Evolutionary conservation across 2,888 invertebrate species (phyloP).

Genomic region (Octodonta nipae): DNA sequence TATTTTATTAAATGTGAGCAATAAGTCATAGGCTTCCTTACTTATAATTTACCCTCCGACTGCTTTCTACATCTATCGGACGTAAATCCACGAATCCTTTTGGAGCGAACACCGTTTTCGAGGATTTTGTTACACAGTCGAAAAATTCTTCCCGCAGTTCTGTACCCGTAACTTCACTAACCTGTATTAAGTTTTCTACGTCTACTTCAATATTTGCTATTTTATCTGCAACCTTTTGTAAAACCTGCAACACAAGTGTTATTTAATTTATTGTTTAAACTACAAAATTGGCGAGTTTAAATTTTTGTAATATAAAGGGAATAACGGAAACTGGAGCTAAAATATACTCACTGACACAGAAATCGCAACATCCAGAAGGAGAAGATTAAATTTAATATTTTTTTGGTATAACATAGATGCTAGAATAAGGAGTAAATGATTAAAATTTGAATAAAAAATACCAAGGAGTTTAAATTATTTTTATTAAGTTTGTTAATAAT

Average conservation of each 20-base stretch:
- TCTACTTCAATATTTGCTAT: slow-evolving; percentile 24
- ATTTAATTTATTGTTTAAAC: slow-evolving; percentile 7
- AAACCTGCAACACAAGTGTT: slow-evolving; percentile 16
- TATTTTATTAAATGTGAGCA: slow-evolving; percentile 5
- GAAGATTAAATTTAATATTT: too few species aligned
- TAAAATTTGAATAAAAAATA: too few species aligned
- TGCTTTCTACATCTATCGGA: slow-evolving; percentile 6
- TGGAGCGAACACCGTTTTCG: slow-evolving; percentile 26
- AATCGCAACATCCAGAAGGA: too few species aligned
- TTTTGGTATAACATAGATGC: too few species aligned
- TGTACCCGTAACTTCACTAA: slow-evolving; percentile 19
- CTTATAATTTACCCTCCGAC: slow-evolving; percentile 10
- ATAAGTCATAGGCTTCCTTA: too few species aligned
- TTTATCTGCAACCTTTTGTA: slow-evolving; percentile 17
- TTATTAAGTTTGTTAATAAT: too few species aligned
- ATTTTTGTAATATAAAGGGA: too few species aligned
- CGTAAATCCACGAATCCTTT: slow-evolving; percentile 30
- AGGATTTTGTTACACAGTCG: slow-evolving; percentile 10
- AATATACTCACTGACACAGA: too few species aligned
- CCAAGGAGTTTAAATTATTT: too few species aligned
- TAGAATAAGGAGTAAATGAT: too few species aligned
- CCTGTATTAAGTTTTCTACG: slow-evolving; percentile 19
- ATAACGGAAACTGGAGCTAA: too few species aligned
- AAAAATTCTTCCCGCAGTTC: slow-evolving; percentile 17
- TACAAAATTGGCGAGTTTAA: too few species aligned